phyloP scores from a whole-genome alignment of 2,888 invertebrate species.

The Coenonympha arcania region DNA sequence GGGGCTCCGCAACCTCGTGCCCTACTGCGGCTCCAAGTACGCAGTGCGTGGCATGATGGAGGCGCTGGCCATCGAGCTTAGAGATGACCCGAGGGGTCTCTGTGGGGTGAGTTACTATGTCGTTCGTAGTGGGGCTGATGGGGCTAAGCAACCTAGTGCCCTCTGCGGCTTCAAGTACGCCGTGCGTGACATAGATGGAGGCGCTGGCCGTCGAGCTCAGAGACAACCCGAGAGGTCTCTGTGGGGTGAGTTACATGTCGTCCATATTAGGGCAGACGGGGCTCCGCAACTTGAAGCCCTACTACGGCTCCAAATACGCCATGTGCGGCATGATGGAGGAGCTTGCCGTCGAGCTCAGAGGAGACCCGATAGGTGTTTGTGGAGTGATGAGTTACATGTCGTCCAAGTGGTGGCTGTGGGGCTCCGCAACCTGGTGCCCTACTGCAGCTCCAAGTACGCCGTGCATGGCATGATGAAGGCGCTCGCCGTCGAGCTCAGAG shows the following conservation, averaged over 20 bases:
- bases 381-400: slow-evolving; percentile 30
- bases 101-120: slow-evolving; percentile 34
- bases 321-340: slow-evolving; percentile 92
- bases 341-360: too few relatives aligned
- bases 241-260: slow-evolving; percentile 31
- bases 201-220: slow-evolving; percentile 82
- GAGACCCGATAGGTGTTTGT: slow-evolving; percentile 53
- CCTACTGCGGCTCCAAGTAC: slow-evolving; percentile 87
- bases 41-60: slow-evolving; percentile 90
- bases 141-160: slow-evolving; percentile 83
- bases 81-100: slow-evolving; percentile 62
- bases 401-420: slow-evolving; percentile 81
- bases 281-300: slow-evolving; percentile 81
- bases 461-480: slow-evolving; percentile 91
- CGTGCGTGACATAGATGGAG: slow-evolving; percentile 88
- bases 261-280: slow-evolving; percentile 82
- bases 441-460: slow-evolving; percentile 85
- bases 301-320: slow-evolving; percentile 85
- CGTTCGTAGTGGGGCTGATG: slow-evolving; percentile 78
- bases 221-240: slow-evolving; percentile 57
- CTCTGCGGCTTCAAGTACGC: slow-evolving; percentile 86
- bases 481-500: too few relatives aligned
- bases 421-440: slow-evolving; percentile 81
- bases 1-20: slow-evolving; percentile 81
- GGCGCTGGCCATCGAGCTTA: slow-evolving; percentile 81